Conservation (phyloP, 2,797 vertebrate genomes). For the Chelonia mydas region DNA sequence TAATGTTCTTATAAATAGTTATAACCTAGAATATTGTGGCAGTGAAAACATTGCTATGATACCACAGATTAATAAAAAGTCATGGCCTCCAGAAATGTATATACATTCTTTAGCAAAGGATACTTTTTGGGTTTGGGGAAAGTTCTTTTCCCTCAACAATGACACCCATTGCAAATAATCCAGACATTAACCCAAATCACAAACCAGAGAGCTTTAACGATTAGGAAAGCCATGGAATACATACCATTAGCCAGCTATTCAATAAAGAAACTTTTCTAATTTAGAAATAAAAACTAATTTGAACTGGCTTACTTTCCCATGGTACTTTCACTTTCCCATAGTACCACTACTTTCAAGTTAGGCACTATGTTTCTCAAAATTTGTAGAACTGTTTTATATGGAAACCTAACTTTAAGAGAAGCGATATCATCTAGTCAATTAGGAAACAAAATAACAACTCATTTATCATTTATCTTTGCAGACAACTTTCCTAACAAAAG, state of each 20-base stretch:
- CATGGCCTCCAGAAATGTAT: background rate
- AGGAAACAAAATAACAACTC: background rate
- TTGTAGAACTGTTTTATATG: background rate
- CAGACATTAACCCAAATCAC: background rate
- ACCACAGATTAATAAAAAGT: background rate
- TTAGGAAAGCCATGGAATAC: background rate
- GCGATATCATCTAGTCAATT: background rate
- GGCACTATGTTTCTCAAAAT: background rate
- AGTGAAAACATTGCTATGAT: background rate
- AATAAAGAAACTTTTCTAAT: background rate
- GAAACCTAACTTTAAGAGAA: background rate
- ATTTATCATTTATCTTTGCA: background rate
- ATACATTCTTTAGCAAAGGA: background rate
- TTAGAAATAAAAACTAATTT: background rate
- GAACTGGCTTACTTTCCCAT: background rate
- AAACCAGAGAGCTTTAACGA: background rate
- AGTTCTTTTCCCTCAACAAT: background rate
- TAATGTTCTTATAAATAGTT: background rate
- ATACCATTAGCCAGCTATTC: background rate
- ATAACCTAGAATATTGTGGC: background rate
- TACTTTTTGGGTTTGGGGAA: background rate
- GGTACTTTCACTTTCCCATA: background rate
- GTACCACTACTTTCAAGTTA: background rate
- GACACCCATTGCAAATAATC: background rate
- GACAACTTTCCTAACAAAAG: background rate